Conservation (phyloP, 2,888 invertebrate species). For the Cephalotes varians region DNA sequence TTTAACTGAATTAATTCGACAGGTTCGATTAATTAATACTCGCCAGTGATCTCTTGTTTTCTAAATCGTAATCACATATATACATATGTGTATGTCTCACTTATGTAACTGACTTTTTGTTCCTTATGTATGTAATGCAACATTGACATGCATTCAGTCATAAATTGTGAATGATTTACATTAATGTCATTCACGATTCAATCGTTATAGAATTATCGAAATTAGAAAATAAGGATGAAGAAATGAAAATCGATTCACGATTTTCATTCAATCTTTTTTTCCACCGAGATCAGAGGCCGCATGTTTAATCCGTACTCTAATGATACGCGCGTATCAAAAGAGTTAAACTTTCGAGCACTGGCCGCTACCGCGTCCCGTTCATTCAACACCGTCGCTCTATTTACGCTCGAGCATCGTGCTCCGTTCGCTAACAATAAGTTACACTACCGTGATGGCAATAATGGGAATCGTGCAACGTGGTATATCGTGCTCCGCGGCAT, state of each 20-base stretch:
- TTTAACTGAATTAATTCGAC: constrained; percentile 32
- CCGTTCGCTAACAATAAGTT: constrained; percentile 56
- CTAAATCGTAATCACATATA: not conserved
- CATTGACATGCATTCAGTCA: not conserved
- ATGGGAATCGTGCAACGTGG: constrained; percentile 66
- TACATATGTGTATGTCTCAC: not conserved
- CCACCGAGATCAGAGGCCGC: not conserved
- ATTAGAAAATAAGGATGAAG: not conserved
- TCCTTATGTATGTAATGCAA: not conserved
- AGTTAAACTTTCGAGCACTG: constrained; percentile 63
- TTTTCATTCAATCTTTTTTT: not conserved
- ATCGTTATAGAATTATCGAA: not conserved
- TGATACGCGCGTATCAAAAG: constrained; percentile 11
- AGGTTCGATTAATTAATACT: constrained; percentile 24
- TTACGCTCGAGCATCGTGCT: constrained; percentile 47
- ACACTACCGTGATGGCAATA: constrained; percentile 66
- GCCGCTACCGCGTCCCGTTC: constrained; percentile 64
- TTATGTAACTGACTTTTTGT: not conserved
- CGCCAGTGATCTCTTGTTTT: not conserved
- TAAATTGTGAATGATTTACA: not conserved
- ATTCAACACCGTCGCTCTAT: constrained; percentile 62
- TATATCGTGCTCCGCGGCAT: constrained; percentile 60
- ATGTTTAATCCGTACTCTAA: not conserved
- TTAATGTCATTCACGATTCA: not conserved
- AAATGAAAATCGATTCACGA: not conserved